Conservation (phyloP, 2,113 vertebrate genomes). For the Zeus faber region DNA sequence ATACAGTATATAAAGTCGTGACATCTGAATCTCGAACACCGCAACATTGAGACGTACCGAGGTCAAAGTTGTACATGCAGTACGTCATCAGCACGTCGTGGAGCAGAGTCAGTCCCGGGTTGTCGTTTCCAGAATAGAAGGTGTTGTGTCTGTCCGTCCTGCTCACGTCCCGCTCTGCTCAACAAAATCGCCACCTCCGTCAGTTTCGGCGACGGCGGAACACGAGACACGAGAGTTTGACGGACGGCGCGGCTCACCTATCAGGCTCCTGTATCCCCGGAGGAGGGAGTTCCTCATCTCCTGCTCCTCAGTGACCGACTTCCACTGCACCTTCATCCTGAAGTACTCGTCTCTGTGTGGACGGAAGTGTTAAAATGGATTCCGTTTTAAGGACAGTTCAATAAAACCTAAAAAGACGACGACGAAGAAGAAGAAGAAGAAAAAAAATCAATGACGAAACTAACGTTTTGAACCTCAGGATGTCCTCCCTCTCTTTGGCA, state of each 20-base stretch:
- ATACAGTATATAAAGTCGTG: too few species aligned
- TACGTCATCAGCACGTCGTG: conserved; percentile 89
- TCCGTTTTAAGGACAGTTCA: too few species aligned
- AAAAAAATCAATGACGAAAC: conserved; percentile 15
- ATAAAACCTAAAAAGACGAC: too few species aligned
- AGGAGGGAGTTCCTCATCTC: conserved; percentile 89
- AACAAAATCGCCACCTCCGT: too few species aligned
- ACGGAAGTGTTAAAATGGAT: not conserved
- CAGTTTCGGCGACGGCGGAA: not conserved
- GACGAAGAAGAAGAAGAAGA: too few species aligned
- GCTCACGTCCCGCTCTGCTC: conserved; percentile 88
- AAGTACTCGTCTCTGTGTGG: conserved; percentile 85
- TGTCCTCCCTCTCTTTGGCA: conserved; percentile 76
- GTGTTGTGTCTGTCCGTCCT: conserved; percentile 86
- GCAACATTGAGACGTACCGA: too few species aligned
- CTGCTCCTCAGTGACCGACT: conserved; percentile 87
- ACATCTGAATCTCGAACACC: too few species aligned
- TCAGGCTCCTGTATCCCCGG: conserved; percentile 85
- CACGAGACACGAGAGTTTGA: not conserved
- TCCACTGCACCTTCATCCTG: conserved; percentile 94
- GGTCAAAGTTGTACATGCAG: conserved; percentile 94
- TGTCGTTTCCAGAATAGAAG: conserved; percentile 87
- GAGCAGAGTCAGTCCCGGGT: conserved; percentile 83
- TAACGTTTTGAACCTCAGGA: conserved; percentile 82
- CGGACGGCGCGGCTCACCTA: conserved; percentile 68